Evolutionary conservation across 2,888 invertebrate species (phyloP).

Genomic region (Tyria jacobaeae): DNA sequence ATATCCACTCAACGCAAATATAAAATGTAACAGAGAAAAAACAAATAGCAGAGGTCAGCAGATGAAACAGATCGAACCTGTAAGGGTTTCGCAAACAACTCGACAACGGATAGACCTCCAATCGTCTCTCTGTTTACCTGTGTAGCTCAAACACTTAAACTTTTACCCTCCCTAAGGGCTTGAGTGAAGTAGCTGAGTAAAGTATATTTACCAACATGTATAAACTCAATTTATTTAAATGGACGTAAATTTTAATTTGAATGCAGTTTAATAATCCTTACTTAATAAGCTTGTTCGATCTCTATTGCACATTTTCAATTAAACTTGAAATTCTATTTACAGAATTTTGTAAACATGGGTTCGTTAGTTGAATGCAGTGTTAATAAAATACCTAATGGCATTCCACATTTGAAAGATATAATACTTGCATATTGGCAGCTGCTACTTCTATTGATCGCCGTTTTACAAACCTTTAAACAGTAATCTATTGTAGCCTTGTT

Average conservation of each 20-base stretch:
- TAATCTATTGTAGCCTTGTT: too few relatives aligned
- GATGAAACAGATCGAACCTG: slow-evolving; percentile 43
- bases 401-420: too few relatives aligned
- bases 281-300: neutral
- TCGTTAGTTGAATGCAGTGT: too few relatives aligned
- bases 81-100: slow-evolving; percentile 54
- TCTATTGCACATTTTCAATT: slow-evolving; percentile 18
- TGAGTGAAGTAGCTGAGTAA: slow-evolving; percentile 2
- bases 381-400: too few relatives aligned
- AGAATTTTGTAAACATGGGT: too few relatives aligned
- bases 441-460: too few relatives aligned
- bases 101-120: slow-evolving; percentile 53
- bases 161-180: slow-evolving; percentile 23
- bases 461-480: too few relatives aligned
- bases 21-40: slow-evolving; percentile 29
- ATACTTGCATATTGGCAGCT: too few relatives aligned
- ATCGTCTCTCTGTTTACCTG: slow-evolving; percentile 51
- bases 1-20: slow-evolving; percentile 25
- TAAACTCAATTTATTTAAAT: neutral
- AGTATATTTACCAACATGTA: neutral
- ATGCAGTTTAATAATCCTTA: neutral
- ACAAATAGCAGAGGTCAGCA: slow-evolving; percentile 32
- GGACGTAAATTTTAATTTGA: neutral
- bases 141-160: slow-evolving; percentile 38
- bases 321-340: neutral